These are phyloP conservation scores for Lutraria lutraria DNA, from an alignment of 2,888 invertebrate species.

Conservation along the genomic window DNA sequence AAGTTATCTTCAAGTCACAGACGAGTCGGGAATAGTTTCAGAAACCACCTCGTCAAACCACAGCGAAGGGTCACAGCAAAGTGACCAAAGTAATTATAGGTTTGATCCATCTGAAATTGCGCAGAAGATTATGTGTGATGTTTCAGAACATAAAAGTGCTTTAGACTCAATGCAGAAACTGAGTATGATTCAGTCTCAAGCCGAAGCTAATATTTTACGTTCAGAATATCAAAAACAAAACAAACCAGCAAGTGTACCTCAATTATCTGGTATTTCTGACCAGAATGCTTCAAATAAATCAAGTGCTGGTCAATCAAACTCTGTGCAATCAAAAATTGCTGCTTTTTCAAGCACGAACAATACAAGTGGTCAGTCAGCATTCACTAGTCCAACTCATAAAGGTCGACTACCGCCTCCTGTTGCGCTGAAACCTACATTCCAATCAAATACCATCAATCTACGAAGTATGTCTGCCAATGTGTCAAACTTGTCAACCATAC, in stretches of 20 bases:
- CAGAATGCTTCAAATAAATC: not conserved
- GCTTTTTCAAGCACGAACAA: constrained; percentile 46
- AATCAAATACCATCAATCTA: constrained; percentile 59
- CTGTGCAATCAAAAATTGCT: constrained; percentile 60
- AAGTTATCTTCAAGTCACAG: constrained; percentile 58
- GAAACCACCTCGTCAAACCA: constrained; percentile 76
- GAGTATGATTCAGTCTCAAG: constrained; percentile 76
- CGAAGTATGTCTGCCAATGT: constrained; percentile 62
- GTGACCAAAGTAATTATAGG: constrained; percentile 62
- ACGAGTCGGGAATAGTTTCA: constrained; percentile 76
- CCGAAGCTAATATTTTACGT: constrained; percentile 63
- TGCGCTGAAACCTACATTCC: constrained; percentile 61
- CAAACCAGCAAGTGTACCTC: not conserved
- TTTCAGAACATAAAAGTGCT: constrained; percentile 77
- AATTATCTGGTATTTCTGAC: not conserved
- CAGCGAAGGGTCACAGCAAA: constrained; percentile 76
- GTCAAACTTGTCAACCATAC: constrained; percentile 51
- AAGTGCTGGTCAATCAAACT: not conserved
- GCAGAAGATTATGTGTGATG: constrained; percentile 81
- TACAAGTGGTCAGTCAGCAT: constrained; percentile 56
- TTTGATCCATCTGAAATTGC: constrained; percentile 80
- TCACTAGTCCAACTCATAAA: constrained; percentile 71
- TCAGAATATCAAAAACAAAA: constrained; percentile 62
- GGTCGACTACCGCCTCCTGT: constrained; percentile 63
- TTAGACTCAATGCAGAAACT: constrained; percentile 80